Evolutionary conservation across 2,888 invertebrate species (phyloP), one percentile per base, ranked within the genome.

Genomic region (Leptinotarsa rubiginosa): DNA sequence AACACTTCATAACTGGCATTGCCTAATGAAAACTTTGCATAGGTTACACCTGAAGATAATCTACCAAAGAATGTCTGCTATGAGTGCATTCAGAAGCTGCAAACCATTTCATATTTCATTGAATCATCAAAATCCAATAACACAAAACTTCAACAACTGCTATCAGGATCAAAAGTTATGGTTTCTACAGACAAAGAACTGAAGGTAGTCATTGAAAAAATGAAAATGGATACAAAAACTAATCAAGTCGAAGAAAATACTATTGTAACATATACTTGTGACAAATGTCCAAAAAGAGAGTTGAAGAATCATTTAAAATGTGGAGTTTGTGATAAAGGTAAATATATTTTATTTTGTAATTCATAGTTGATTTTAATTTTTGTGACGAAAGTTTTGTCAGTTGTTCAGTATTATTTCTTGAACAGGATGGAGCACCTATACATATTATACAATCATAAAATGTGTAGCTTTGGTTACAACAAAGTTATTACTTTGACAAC

Each of bases 81-180:
- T 59, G 13, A 7, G n/a, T 22, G 59, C 25, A 59, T 59, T 15
- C 4, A 59, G 22, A 59, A 59, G 59, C 25, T 59, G 4, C 22
- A 59, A 15, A 16, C 13, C 13, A 59, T 59, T 59, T 59, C 59
- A 59, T 12, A 12, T n/a, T 59, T 59, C 16, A 59, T 59, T 16
- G 59, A 59, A 22, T 25, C 7, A 25, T 59, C 59, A 25, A 59
- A 59, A 12, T 59, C 16, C 22, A 59, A 59, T 25, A 25, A 59
- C 22, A 25, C 25, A 22, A 22, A 59, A 16, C 59, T 59, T 16
- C 22, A 59, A 25, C 59, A 59, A 25, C 13, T 59, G 4, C 7
- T 59, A 25, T 59, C 59, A 59, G 25, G 16, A 59, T 59, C 59
- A 59, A 54, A n/a, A 18, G 20, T 54, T 54, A 54, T 54, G 4